Evolutionary conservation across 2,888 invertebrate genomes (phyloP), one percentile per base, ranked within the genome.

Genomic region (Agonopterix alstromeriana): DNA sequence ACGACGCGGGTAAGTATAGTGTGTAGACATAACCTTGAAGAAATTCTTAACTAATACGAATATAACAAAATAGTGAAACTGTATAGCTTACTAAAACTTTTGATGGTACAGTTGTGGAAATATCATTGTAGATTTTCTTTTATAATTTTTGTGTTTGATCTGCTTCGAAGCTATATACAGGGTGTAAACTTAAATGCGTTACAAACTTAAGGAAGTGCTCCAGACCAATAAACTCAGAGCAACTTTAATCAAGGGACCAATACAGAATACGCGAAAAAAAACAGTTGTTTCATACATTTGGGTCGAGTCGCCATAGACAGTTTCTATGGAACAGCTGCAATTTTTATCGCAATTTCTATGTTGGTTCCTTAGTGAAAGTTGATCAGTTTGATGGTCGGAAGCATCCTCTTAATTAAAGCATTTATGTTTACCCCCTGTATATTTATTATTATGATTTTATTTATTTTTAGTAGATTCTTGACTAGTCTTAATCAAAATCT

Each of bases 21-120:
- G 63, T 67, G 71, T 77, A 70, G 73, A 64, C 49, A n/a, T 38
- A 38, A 9, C 10, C n/a, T 9, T 38, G n/a, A 38, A 38, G 38
- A 38, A n/a, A 38, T 38, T 38, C 1, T 58, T 54, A 61, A 69
- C 57, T 43, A 53, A 53, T 27, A 27, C 27, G 38, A 53, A 60
- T 59, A 60, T 5, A 67, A 64, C 57, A 60, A 63, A 68, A 54
- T 57, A 71, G 69, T 76, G 68, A 70, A 60, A 61, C 63, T 72
- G 78, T 82, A 70, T 64, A 77, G 84, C 82, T 81, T 78, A 79
- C 71, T 49, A 49, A 56, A 53, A 27, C 27, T 54, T 58, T 59
- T 66, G 73, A 61, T 68, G 59, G 60, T 73, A 65, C 73, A 73
- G 73, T 81, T 79, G 81, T 81, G 82, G 64, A 76, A 77, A 80